A percentile compares a stretch with the other conserved stretches of the same genome.
phyloP scores from a whole-genome alignment of 2,888 invertebrate genomes.

The Physocephala rufipes region DNA sequence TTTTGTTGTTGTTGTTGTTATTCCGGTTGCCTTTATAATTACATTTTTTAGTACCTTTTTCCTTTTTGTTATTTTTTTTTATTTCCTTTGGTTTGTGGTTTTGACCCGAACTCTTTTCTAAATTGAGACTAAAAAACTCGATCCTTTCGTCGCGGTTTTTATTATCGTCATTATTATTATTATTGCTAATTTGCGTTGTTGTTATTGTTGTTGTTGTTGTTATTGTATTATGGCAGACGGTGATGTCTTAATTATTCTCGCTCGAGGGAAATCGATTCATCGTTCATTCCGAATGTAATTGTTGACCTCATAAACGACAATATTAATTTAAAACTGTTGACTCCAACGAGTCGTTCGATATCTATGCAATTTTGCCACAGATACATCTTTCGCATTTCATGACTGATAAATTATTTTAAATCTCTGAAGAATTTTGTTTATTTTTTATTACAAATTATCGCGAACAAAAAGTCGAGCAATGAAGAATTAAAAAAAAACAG shows the following conservation, averaged over 20 bases:
- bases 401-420: no score
- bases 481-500: no score
- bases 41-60: neutral
- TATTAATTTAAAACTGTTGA: neutral
- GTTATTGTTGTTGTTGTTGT: slow-evolving; percentile 34
- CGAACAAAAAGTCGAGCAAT: no score
- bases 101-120: no score
- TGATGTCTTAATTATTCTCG: slow-evolving; percentile 35
- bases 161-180: slow-evolving; percentile 4
- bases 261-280: neutral
- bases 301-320: neutral
- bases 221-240: slow-evolving; percentile 38
- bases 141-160: neutral
- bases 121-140: neutral
- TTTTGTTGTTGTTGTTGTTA: slow-evolving; percentile 20
- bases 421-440: no score
- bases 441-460: no score
- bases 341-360: no score
- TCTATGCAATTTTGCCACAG: no score
- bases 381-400: no score
- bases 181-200: slow-evolving; percentile 8
- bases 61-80: neutral
- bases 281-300: neutral
- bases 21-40: slow-evolving; percentile 20
- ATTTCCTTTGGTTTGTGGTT: neutral